Percentiles rank a stretch among this genome's conserved stretches.
Conservation (phyloP, 2,113 vertebrate genomes). For the Upupa epops region DNA sequence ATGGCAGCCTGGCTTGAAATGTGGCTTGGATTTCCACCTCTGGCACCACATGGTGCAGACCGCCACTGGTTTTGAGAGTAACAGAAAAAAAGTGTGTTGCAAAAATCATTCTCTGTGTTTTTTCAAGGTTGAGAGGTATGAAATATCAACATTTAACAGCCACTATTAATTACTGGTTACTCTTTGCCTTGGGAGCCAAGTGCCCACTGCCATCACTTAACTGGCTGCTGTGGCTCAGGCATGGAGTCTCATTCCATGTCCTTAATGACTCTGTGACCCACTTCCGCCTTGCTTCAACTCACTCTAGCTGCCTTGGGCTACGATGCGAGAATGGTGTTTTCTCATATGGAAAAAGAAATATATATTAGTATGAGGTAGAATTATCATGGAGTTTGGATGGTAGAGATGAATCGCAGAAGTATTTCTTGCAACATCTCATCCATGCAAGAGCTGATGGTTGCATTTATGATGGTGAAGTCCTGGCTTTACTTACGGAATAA, state of each 20-base stretch:
- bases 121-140: background rate
- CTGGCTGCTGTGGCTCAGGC: background rate
- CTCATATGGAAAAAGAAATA: background rate
- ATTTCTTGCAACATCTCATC: background rate
- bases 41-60: background rate
- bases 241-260: background rate
- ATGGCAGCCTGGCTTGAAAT: background rate
- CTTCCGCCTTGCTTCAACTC: background rate
- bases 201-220: background rate
- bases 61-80: background rate
- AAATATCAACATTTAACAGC: constrained; percentile 18
- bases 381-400: background rate
- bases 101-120: background rate
- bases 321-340: background rate
- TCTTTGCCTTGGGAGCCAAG: constrained; percentile 1
- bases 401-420: background rate
- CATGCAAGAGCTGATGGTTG: background rate
- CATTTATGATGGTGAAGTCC: background rate
- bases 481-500: background rate
- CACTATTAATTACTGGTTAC: constrained; percentile 14
- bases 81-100: background rate
- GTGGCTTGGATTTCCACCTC: background rate
- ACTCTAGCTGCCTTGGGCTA: background rate
- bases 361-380: background rate
- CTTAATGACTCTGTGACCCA: background rate